Conservation (phyloP, 2,888 invertebrate genomes). For the Eulithis prunata region DNA sequence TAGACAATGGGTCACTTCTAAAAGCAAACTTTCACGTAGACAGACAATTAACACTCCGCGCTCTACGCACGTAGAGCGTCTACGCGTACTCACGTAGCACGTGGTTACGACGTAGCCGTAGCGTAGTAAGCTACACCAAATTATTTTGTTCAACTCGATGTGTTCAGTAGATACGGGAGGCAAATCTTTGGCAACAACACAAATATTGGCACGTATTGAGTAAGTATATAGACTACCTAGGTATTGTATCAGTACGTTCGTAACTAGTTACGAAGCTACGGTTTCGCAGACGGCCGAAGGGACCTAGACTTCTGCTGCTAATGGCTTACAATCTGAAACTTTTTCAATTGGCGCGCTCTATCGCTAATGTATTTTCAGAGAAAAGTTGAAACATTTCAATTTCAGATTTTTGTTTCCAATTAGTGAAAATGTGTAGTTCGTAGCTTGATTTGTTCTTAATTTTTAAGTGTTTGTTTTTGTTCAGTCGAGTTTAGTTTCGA, state of each 20-base stretch:
- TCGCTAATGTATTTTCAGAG: constrained; percentile 7
- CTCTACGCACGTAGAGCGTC: too few species aligned
- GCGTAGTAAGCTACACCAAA: not conserved
- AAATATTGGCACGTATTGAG: not conserved
- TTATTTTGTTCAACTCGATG: not conserved
- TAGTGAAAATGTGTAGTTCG: constrained; percentile 5
- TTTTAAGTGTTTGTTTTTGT: not conserved
- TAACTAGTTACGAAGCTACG: too few species aligned
- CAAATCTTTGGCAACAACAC: too few species aligned
- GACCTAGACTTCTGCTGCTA: constrained; percentile 3
- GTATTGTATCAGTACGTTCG: too few species aligned
- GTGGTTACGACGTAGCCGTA: constrained; percentile 2
- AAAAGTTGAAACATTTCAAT: constrained; percentile 20
- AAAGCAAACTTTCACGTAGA: too few species aligned
- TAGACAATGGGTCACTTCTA: too few species aligned
- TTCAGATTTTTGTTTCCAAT: constrained; percentile 14
- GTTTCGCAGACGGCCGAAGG: too few species aligned
- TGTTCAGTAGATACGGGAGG: too few species aligned
- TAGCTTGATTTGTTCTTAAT: constrained; percentile 1
- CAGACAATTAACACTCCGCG: too few species aligned
- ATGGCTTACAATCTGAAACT: constrained; percentile 15
- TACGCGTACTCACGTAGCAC: too few species aligned
- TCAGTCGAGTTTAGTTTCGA: not conserved
- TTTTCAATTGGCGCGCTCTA: constrained; percentile 16
- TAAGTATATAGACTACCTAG: too few species aligned